These are phyloP conservation scores for Arizona elegans DNA, from an alignment of 2,113 vertebrate genomes.

Conservation along the genomic window DNA sequence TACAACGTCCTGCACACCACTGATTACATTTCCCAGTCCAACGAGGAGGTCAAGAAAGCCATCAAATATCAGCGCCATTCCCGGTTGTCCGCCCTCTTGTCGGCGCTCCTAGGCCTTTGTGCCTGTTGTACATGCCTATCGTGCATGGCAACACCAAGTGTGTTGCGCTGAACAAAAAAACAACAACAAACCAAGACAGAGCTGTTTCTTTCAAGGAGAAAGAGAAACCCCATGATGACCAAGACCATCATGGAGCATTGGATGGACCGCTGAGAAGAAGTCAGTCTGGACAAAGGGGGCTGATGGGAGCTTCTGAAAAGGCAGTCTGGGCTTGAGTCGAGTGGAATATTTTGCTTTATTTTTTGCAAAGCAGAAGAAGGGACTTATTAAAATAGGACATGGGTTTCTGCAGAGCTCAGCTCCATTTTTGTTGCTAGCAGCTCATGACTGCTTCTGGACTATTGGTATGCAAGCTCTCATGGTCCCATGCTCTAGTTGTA, in stretches of 20 bases:
- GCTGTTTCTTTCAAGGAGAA: background rate
- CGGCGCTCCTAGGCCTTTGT: constrained; percentile 44
- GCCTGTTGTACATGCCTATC: constrained; percentile 62
- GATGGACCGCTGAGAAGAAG: background rate
- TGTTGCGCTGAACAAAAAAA: constrained; percentile 14
- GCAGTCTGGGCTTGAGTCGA: background rate
- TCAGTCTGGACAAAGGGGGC: background rate
- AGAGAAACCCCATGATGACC: background rate
- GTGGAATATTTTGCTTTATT: background rate
- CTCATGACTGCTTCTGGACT: background rate
- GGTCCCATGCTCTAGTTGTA: background rate
- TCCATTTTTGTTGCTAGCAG: background rate
- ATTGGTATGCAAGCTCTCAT: background rate
- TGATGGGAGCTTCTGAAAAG: fast-evolving
- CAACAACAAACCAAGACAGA: background rate
- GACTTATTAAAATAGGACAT: background rate
- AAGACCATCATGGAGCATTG: background rate
- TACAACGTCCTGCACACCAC: constrained; percentile 57
- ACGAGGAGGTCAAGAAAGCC: constrained; percentile 63
- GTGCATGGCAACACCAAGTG: background rate
- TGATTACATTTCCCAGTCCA: constrained; percentile 53
- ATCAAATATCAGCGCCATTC: constrained; percentile 54
- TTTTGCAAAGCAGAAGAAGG: background rate
- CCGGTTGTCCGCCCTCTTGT: constrained; percentile 36
- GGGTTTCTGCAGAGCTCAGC: too few relatives aligned